Conservation (phyloP, 2,888 invertebrate species). For the Neoaliturus tenellus region DNA sequence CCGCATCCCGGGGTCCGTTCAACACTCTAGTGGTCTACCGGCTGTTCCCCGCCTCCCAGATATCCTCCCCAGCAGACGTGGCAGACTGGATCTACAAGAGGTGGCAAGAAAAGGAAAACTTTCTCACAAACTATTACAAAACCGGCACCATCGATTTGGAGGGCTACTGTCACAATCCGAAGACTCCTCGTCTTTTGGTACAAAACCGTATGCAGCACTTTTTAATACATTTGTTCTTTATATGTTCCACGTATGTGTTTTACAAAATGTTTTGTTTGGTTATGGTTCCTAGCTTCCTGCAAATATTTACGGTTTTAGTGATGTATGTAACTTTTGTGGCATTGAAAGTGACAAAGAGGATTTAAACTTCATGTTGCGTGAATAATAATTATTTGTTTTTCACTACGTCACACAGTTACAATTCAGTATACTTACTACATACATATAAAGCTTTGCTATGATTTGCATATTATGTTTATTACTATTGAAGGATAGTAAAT, state of each 20-base stretch:
- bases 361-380: too few relatives aligned
- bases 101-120: background rate
- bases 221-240: background rate
- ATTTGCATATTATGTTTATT: too few relatives aligned
- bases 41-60: background rate
- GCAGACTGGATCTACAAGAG: background rate
- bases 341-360: too few relatives aligned
- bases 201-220: background rate
- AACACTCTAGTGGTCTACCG: background rate
- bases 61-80: background rate
- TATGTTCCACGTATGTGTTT: too few relatives aligned
- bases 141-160: background rate
- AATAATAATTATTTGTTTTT: too few relatives aligned
- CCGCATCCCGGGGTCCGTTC: background rate
- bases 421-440: too few relatives aligned
- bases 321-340: too few relatives aligned
- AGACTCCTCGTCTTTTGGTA: background rate
- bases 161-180: background rate
- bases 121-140: background rate
- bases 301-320: background rate
- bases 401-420: too few relatives aligned
- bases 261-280: too few relatives aligned
- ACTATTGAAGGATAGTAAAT: too few relatives aligned
- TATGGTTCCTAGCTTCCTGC: too few relatives aligned
- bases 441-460: too few relatives aligned